These are phyloP conservation scores for Labroides dimidiatus DNA, from an alignment of 2,797 vertebrate genomes.

Conservation along the genomic window DNA sequence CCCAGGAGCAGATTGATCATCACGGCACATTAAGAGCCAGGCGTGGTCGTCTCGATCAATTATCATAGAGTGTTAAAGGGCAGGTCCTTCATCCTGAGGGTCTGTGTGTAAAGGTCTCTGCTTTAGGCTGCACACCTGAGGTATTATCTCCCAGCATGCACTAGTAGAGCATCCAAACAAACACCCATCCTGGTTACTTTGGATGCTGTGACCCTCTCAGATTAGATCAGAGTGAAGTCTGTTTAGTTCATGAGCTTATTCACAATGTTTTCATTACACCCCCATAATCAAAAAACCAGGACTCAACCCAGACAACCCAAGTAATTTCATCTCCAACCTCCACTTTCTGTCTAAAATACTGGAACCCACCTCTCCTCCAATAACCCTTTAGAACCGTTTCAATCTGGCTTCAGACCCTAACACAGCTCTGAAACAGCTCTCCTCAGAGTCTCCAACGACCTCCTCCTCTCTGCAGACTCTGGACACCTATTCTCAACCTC, in stretches of 20 bases:
- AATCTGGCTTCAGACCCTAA: no score
- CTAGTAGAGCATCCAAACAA: conserved; percentile 34
- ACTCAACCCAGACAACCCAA: no score
- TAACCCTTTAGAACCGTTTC: no score
- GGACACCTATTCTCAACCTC: no score
- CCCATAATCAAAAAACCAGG: no score
- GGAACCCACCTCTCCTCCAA: no score
- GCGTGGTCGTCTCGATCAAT: conserved; percentile 66
- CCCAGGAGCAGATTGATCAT: conserved; percentile 43
- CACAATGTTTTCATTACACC: conserved; percentile 16
- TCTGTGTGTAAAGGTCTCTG: conserved; percentile 47
- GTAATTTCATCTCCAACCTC: no score
- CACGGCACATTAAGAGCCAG: conserved; percentile 54
- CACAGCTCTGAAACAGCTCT: no score
- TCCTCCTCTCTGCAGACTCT: no score
- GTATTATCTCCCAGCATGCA: conserved; percentile 48
- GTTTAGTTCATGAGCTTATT: conserved; percentile 27
- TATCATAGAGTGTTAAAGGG: conserved; percentile 71
- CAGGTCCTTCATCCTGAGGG: conserved; percentile 60
- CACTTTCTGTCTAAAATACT: no score
- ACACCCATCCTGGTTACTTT: conserved; percentile 50
- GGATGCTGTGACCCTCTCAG: conserved; percentile 14
- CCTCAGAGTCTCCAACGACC: no score
- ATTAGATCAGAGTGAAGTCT: conserved; percentile 39
- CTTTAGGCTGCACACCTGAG: conserved; percentile 39